These are phyloP conservation scores for Pungitius pungitius DNA, from an alignment of 2,113 vertebrate genomes.

Conservation along the genomic window DNA sequence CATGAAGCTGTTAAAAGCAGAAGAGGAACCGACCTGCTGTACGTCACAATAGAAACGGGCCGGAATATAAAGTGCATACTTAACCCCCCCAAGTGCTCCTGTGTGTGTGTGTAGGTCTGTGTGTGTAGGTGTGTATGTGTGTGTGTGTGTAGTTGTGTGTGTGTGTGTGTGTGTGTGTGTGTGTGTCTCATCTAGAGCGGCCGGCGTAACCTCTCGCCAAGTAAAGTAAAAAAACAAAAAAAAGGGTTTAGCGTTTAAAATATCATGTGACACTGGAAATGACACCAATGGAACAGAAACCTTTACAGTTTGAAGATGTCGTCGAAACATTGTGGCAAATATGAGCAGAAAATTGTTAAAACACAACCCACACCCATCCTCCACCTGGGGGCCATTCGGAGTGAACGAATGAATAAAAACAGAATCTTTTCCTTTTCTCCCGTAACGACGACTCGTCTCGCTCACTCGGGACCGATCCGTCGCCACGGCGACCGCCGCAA, in stretches of 20 bases:
- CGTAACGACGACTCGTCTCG: conserved; percentile 62
- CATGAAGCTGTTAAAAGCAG: conserved; percentile 47
- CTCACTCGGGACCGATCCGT: conserved; percentile 19
- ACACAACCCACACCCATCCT: conserved; percentile 70
- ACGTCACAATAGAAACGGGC: conserved; percentile 64
- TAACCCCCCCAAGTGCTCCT: conserved; percentile 64
- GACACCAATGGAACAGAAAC: conserved; percentile 86
- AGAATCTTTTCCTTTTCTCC: conserved; percentile 46
- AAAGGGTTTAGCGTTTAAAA: conserved; percentile 80
- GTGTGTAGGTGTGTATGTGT: conserved; percentile 3
- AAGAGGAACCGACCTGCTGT: conserved; percentile 68
- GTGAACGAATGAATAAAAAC: conserved; percentile 74
- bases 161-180: background rate
- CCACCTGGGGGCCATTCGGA: conserved; percentile 63
- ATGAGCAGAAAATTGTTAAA: conserved; percentile 83
- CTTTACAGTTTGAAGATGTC: conserved; percentile 91
- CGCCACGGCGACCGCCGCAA: conserved; percentile 58
- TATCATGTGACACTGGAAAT: conserved; percentile 92
- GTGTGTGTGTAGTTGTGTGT: background rate
- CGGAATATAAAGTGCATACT: conserved; percentile 84
- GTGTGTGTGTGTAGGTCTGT: conserved; percentile 50
- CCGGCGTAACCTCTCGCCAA: conserved; percentile 58
- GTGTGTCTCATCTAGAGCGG: conserved; percentile 62
- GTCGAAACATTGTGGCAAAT: conserved; percentile 84
- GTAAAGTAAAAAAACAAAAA: background rate